phyloP scores from a whole-genome alignment of 2,888 invertebrate species.

The Spodoptera littoralis region DNA sequence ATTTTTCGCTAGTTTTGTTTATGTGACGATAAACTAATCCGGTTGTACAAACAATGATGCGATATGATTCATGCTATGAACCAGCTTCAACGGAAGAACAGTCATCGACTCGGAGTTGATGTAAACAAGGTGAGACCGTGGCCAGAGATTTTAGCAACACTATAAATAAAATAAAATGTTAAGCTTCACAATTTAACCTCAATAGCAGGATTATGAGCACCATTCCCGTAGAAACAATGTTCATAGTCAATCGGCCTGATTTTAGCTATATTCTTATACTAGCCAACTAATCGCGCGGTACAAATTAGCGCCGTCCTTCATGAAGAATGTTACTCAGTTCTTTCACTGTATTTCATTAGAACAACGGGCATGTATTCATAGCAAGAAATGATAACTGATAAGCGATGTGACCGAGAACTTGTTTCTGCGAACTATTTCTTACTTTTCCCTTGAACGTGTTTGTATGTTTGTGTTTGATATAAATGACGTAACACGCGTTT shows the following conservation, averaged over 20 bases:
- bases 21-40: constrained; percentile 47
- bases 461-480: constrained; percentile 40
- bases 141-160: constrained; percentile 42
- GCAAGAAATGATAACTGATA: constrained; percentile 48
- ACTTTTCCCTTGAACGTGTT: constrained; percentile 44
- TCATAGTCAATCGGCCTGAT: background rate
- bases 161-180: constrained; percentile 32
- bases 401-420: constrained; percentile 49
- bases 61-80: constrained; percentile 63
- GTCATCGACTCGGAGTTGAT: constrained; percentile 56
- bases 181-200: constrained; percentile 24
- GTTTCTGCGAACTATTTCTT: constrained; percentile 48
- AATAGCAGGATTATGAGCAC: constrained; percentile 20
- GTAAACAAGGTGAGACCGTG: constrained; percentile 60
- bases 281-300: background rate
- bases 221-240: background rate
- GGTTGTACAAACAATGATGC: constrained; percentile 57
- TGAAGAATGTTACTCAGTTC: constrained; percentile 16
- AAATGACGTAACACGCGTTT: constrained; percentile 66
- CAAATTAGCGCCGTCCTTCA: constrained; percentile 5
- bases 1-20: constrained; percentile 39
- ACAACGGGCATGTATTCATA: constrained; percentile 33
- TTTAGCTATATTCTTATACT: background rate
- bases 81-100: constrained; percentile 61
- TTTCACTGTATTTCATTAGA: constrained; percentile 9